Base-by-base conservation (phyloP, 2,888 invertebrate species). In the Steinernema scapterisci region DNA sequence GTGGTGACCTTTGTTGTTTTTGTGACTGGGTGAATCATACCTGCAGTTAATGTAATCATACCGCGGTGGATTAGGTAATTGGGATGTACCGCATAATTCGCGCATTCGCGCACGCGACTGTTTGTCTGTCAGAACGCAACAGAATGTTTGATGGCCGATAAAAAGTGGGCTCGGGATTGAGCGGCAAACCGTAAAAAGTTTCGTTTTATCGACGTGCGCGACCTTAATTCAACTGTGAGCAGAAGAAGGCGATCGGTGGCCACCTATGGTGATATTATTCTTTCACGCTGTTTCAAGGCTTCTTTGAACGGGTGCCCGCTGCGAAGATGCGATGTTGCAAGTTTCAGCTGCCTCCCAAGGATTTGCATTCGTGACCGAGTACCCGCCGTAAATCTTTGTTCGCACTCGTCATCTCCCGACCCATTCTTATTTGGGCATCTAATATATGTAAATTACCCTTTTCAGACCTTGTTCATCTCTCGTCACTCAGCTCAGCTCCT, bases 41-140 rank as follows among this genome's bases (percentile, higher is more conserved):
- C 38, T 16, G n/a, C 31, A 63, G 63, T 63, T 63, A 63, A 63
- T 63, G 63, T 13, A 63, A 63, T 63, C 38, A 63, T 25, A 7
- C 38, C 38, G 63, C 63, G 63, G 63, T 63, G 31, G 63, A 63
- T 63, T 63, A 31, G 63, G 63, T 63, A 63, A 63, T 63, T 63
- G 63, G 63, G 63, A 63, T 63, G 63, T 63, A 63, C 38, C 31
- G 63, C 63, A 63, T 27, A 16, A 38, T 31, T 11, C 19, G 63
- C 63, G 31, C 48, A 19, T 48, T 48, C 13, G 48, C 48, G 16
- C 38, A 38, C 38, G 48, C 16, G 52, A 3, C 23, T 63, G 63
- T 63, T 31, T 63, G 63, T 63, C 11, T 13, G 63, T 31, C 31
- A 31, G 25, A 63, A 63, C 63, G 63, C 63, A 63, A 63, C 63